Conservation (phyloP, 2,797 vertebrate genomes). For the Rhinichthys osculus region DNA sequence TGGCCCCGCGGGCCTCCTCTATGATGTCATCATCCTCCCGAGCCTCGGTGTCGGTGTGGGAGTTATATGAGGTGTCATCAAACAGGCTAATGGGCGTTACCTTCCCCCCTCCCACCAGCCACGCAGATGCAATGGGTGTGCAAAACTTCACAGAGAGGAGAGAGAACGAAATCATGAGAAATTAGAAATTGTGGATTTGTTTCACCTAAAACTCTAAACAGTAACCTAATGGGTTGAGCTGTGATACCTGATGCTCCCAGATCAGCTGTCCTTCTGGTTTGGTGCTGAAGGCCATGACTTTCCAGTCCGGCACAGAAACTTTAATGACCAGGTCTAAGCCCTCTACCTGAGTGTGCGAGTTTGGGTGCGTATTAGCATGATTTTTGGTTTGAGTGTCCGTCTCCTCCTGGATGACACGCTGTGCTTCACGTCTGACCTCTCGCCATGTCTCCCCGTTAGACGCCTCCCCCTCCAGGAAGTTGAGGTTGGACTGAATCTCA, state of each 20-base stretch:
- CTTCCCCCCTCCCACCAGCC: slow-evolving; percentile 93
- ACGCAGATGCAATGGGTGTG: slow-evolving; percentile 95
- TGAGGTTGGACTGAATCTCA: slow-evolving; percentile 83
- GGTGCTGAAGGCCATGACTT: slow-evolving; percentile 93
- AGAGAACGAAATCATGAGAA: slow-evolving; percentile 35
- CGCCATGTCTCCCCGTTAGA: slow-evolving; percentile 73
- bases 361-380: slow-evolving; percentile 57
- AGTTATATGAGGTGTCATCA: slow-evolving; percentile 90
- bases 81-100: slow-evolving; percentile 95
- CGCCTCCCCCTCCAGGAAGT: slow-evolving; percentile 88
- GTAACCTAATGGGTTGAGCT: background rate
- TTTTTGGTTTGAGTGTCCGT: slow-evolving; percentile 62
- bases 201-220: slow-evolving; percentile 2
- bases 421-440: slow-evolving; percentile 78
- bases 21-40: slow-evolving; percentile 84
- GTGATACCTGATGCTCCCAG: slow-evolving; percentile 94
- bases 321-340: slow-evolving; percentile 91
- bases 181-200: background rate
- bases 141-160: slow-evolving; percentile 83
- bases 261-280: slow-evolving; percentile 87
- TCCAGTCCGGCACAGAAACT: slow-evolving; percentile 96
- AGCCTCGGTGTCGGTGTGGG: slow-evolving; percentile 77
- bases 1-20: slow-evolving; percentile 84
- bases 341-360: slow-evolving; percentile 77
- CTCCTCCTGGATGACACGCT: slow-evolving; percentile 86